Evolutionary conservation across 1,140 invertebrate species (phyloP), one percentile per base, ranked within the genome.

Genomic region (Rhopalosiphum maidis): DNA sequence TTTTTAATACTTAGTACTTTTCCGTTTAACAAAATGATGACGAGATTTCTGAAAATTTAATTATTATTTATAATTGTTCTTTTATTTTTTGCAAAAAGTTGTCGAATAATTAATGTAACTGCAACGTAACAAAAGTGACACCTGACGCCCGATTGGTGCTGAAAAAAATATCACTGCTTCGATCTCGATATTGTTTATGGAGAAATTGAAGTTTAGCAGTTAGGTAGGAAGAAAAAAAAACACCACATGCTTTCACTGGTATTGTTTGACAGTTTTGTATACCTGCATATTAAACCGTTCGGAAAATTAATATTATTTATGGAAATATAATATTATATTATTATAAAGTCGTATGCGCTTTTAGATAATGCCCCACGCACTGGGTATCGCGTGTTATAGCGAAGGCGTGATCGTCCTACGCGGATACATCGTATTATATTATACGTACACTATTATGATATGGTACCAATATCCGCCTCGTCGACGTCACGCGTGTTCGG

Each of bases 351-450:
- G 60, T n/a, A n/a, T n/a, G 0, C 4, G 30, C 30, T 77, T 77
- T 77, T 77, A 77, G n/a, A n/a, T 77, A 68, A 68, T n/a, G 11
- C 60, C 30, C 60, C 30, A 4, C 9, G 25, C 3, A 3, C 30
- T 68, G 60, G 25, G 60, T 5, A 77, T 77, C 60, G 60, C 60
- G 60, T 77, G 60, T n/a, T 77, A 5, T n/a, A 6, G 30, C 30
- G 5, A 77, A 77, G 60, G 60, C 60, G 60, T 77, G 60, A 77
- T 77, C 60, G 60, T n/a, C 9, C 25, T 68, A 30, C 60, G 30
- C 60, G 60, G 60, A 68, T 68, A 68, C 60, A 68, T 68, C 60
- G 60, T 77, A 77, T 77, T 77, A 77, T 77, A 77, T n/a, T n/a
- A 5, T 77, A n/a, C 11, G 30, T 77, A n/a, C n/a, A 77, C 18